Evolutionary conservation across 2,797 vertebrate genomes (phyloP).

Genomic region (Pantherophis alleghaniensis): DNA sequence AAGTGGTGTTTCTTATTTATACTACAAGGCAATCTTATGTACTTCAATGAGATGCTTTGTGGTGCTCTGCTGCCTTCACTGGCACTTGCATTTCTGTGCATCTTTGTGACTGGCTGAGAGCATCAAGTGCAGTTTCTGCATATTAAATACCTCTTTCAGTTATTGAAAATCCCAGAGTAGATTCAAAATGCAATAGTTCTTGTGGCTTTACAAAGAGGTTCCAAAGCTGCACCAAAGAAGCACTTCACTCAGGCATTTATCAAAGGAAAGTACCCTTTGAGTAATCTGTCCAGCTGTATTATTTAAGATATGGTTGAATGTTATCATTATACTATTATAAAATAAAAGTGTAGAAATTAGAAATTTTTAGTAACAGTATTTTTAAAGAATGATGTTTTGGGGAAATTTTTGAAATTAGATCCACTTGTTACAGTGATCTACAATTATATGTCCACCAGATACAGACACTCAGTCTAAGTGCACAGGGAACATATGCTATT

Average conservation of each 20-base stretch:
- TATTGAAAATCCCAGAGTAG: neutral
- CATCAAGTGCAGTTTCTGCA: neutral
- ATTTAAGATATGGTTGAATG: conserved; percentile 57
- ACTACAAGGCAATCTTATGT: neutral
- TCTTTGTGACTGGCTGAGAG: neutral
- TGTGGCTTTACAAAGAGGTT: neutral
- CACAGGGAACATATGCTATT: neutral
- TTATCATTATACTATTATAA: conserved; percentile 37
- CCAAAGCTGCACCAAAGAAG: neutral
- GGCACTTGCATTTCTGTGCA: neutral
- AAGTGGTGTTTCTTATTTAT: neutral
- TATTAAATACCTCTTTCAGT: neutral
- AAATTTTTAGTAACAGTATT: neutral
- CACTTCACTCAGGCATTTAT: neutral
- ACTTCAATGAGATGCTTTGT: neutral
- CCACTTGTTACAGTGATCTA: neutral
- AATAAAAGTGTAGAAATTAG: conserved; percentile 4
- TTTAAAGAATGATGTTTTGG: neutral
- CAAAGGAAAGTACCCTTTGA: neutral
- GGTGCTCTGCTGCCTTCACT: neutral
- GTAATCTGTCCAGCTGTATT: neutral
- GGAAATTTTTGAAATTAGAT: neutral
- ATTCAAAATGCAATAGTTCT: neutral
- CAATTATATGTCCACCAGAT: neutral
- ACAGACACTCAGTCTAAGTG: neutral